Evolutionary conservation across 2,113 vertebrate genomes (phyloP), one percentile per base, ranked within the genome.

Genomic region (Melanerpes aurifrons): DNA sequence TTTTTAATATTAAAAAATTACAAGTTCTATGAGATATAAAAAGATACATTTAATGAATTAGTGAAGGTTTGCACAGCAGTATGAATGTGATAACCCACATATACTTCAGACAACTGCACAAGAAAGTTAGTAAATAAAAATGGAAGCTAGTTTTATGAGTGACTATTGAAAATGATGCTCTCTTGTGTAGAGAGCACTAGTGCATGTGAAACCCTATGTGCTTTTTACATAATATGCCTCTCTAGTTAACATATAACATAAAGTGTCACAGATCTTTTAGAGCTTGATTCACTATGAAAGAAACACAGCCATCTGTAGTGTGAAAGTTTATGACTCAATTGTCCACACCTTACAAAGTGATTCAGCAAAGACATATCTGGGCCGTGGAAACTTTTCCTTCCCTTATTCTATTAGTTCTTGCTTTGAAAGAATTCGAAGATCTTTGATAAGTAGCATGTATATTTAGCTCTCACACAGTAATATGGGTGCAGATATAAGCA

Each of bases 161-260:
- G 94, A 94, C 59, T 92, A 85, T 74, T 92, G 94, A 67, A 94
- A 94, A 96, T 91, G 86, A 95, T 96, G 95, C 93, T 95, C 92
- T 96, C 94, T 95, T 95, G 87, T 91, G 87, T 86, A 90, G 86
- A 91, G 91, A 96, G 92, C 95, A 95, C 79, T 94, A 94, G 89
- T 96, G 85, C 86, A 92, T 95, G 84, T 94, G 92, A 93, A 96
- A 91, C 74, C 74, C 95, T 96, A 89, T 93, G 92, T 94, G 89
- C 84, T 95, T 96, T 96, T 96, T 95, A 96, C 94, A 96, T 96
- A 96, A 95, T 87, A 89, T 94, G 91, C 91, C 89, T 95, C 75
- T 89, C 87, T 92, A 91, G 92, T 93, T 96, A 96, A 96, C 96
- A 94, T 96, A 94, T 93, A 95, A 96, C 95, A 93, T 95, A 91